These are phyloP conservation scores for Apis laboriosa DNA, from an alignment of 1,140 invertebrate species.

Conservation along the genomic window DNA sequence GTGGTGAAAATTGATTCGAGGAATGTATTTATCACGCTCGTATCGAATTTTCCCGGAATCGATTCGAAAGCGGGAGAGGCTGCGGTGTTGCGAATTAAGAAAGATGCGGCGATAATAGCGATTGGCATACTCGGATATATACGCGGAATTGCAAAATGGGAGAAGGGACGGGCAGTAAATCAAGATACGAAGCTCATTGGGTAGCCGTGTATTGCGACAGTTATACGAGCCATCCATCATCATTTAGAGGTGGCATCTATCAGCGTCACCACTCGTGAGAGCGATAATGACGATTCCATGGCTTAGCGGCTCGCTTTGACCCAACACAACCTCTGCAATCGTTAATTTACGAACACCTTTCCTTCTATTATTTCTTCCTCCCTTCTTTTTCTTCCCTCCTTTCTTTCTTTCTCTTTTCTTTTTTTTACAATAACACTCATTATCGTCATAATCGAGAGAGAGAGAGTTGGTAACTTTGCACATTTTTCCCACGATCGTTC, in stretches of 20 bases:
- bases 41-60: no score
- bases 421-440: neutral
- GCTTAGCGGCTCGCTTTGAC: conserved; percentile 70
- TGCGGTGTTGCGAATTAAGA: conserved; percentile 31
- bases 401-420: neutral
- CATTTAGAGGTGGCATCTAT: conserved; percentile 73
- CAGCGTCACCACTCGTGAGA: conserved; percentile 69
- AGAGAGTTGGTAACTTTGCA: neutral
- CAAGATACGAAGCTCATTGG: conserved; percentile 74
- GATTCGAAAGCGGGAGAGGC: no score
- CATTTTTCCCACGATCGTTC: neutral
- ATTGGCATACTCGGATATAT: conserved; percentile 23
- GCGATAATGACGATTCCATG: conserved; percentile 73
- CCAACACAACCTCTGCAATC: conserved; percentile 59
- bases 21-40: no score
- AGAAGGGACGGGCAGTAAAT: conserved; percentile 72
- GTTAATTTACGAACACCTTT: conserved; percentile 66
- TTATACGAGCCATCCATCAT: conserved; percentile 78
- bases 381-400: neutral
- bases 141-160: conserved; percentile 66
- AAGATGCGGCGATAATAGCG: conserved; percentile 51
- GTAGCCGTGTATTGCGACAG: conserved; percentile 75
- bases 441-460: neutral
- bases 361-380: conserved; percentile 19
- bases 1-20: no score